Base-by-base conservation (phyloP, 2,797 vertebrate genomes). In the Furcifer pardalis region DNA sequence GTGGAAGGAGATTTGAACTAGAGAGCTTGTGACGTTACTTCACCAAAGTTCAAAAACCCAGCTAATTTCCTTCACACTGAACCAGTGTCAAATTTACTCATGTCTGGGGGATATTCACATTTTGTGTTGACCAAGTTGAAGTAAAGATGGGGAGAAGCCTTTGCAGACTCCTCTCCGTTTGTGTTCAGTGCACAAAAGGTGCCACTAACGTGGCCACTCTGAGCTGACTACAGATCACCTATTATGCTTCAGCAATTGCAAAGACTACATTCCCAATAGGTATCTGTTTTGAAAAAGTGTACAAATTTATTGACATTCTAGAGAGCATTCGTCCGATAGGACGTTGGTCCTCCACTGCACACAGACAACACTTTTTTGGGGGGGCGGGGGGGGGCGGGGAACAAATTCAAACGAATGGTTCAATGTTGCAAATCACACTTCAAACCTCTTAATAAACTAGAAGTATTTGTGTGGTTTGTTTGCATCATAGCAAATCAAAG, bases 401-500 rank as follows among this genome's bases (percentile, higher is more conserved):
- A 19, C 79, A 76, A 0, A 15, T 86, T 86, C 74, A 30, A 37
- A n/a, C 1, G 4, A 72, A 74, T 80, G 77, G n/a, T 88, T 62
- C 90, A 91, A 85, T 86, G 88, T 90, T 91, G 87, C 89, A 66
- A 1, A 6, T 77, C 52, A 56, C 5, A 56, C 52, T 13, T 56
- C 19, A 56, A 56, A 19, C 49, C 49, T 52, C 49, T 15, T 52
- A 52, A 9, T n/a, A n/a, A n/a, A n/a, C n/a, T n/a, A n/a, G n/a
- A n/a, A n/a, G n/a, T n/a, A n/a, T n/a, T n/a, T n/a, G 52, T 76
- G 84, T 2, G 9, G 23, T 65, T 88, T 89, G 90, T 87, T 93
- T 94, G 95, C 94, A 95, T 93, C 94, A 92, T 79, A 77, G 89
- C 84, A 63, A 90, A 56, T 60, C 82, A 86, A 87, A 56, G 76